Evolutionary conservation across 2,113 vertebrate species (phyloP), one percentile per base, ranked within the genome.

Genomic region (Trochalopteron elliotii): DNA sequence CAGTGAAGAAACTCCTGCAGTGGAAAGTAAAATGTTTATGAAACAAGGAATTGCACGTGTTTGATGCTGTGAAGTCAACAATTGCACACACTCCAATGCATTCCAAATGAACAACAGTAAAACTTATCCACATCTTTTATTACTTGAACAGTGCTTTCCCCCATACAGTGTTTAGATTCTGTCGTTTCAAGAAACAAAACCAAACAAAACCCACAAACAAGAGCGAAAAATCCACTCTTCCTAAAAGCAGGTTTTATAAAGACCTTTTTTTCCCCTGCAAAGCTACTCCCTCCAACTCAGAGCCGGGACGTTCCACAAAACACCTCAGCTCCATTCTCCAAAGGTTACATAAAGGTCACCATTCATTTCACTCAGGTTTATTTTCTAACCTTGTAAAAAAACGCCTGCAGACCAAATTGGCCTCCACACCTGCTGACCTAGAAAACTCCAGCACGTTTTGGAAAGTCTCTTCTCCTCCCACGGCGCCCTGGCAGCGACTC

Each of bases 351-450:
- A 94, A 95, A 96, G 96, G 96, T 95, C 93, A 95, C 80, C 80
- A 68, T 84, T 89, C 83, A 83, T 82, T 96, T 96, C 61, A 92
- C 68, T 53, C 93, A 90, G 92, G 92, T 97, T 97, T 94, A 94
- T 95, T 93, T 95, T 95, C 92, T 94, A 96, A 94, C 92, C 88
- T 69, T 84, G 69, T 87, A 96, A 94, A 96, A 94, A 96, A 96
- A 96, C 8, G 83, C 90, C 90, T 90, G 85, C 71, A 79, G 88
- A 94, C 93, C 95, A 71, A 94, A 93, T 27, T 86, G 93, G 85
- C 94, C 80, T 74, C 82, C 68, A 92, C 90, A 97, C 93, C 95
- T 95, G 96, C 96, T 96, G 93, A 93, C 90, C 86, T 27, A 93
- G 86, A 94, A 94, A 94, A 92, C 80, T 86, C 18, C 93, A 63